Conservation (phyloP, 1,140 invertebrate genomes). For the Periplaneta americana region DNA sequence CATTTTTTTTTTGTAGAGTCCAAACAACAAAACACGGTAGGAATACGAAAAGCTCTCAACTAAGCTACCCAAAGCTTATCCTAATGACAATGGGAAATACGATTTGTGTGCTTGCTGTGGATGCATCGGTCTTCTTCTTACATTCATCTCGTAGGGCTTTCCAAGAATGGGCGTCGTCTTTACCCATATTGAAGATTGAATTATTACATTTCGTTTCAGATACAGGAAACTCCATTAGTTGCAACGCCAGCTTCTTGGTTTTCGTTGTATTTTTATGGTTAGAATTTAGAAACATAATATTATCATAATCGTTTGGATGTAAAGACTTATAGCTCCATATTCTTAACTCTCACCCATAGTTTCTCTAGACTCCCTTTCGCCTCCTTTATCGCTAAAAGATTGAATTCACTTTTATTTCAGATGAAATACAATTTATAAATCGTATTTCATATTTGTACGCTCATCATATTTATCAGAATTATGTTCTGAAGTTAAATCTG, state of each 20-base stretch:
- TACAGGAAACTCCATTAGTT: neutral
- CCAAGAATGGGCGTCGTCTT: neutral
- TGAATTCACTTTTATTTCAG: too few relatives aligned
- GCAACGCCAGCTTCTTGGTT: neutral
- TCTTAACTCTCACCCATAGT: too few relatives aligned
- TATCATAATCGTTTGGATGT: too few relatives aligned
- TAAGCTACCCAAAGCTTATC: neutral
- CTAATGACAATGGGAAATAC: slow-evolving; percentile 10
- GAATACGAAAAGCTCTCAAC: slow-evolving; percentile 1
- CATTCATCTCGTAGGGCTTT: neutral
- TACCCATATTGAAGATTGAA: neutral
- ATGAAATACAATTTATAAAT: too few relatives aligned
- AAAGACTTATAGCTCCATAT: too few relatives aligned
- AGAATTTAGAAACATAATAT: too few relatives aligned
- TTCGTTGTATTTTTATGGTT: too few relatives aligned
- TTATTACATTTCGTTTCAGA: neutral
- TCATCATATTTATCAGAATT: too few relatives aligned
- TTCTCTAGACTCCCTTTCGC: too few relatives aligned
- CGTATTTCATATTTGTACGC: too few relatives aligned
- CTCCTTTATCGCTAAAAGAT: too few relatives aligned
- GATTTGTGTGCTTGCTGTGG: neutral
- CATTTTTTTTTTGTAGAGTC: neutral
- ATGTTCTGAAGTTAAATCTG: too few relatives aligned
- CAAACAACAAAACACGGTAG: neutral
- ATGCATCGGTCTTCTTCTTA: neutral